A percentile compares a stretch with the other conserved stretches of the same genome.
Conservation (phyloP, 1,140 invertebrate genomes). For the Dreissena rostriformis region DNA sequence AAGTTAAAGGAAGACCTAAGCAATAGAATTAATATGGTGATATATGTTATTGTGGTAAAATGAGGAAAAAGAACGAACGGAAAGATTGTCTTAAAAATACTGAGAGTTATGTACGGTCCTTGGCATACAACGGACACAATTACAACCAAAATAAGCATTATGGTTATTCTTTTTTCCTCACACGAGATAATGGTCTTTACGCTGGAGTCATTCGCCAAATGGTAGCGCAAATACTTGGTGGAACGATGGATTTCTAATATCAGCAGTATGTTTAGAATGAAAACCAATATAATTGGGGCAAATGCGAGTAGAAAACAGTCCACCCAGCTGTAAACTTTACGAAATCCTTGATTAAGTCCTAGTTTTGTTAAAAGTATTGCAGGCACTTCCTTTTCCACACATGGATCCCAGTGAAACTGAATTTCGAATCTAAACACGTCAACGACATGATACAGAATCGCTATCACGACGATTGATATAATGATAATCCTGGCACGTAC, state of each 20-base stretch:
- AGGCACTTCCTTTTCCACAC: constrained; percentile 22
- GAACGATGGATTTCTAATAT: constrained; percentile 85
- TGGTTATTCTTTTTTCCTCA: constrained; percentile 87
- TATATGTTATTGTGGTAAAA: constrained; percentile 36
- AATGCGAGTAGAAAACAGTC: constrained; percentile 84
- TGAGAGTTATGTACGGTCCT: constrained; percentile 83
- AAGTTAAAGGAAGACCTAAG: constrained; percentile 89
- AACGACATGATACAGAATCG: constrained; percentile 83
- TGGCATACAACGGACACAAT: constrained; percentile 89
- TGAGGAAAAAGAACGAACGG: neutral
- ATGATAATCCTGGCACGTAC: constrained; percentile 84
- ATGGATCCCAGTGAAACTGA: neutral
- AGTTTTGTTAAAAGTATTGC: constrained; percentile 53
- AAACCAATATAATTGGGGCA: constrained; percentile 86
- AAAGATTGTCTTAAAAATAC: too few species aligned
- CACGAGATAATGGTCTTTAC: constrained; percentile 82
- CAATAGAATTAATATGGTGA: constrained; percentile 83
- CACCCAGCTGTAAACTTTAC: constrained; percentile 85
- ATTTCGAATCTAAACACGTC: constrained; percentile 69
- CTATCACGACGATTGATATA: constrained; percentile 84
- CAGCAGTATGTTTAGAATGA: constrained; percentile 88
- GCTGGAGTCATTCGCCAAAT: constrained; percentile 68
- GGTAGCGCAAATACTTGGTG: constrained; percentile 76
- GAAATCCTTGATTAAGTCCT: constrained; percentile 83
- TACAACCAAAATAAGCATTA: constrained; percentile 89